These are phyloP conservation scores for Heterodera filipjevi DNA, from an alignment of 2,888 invertebrate genomes.

Conservation along the genomic window DNA sequence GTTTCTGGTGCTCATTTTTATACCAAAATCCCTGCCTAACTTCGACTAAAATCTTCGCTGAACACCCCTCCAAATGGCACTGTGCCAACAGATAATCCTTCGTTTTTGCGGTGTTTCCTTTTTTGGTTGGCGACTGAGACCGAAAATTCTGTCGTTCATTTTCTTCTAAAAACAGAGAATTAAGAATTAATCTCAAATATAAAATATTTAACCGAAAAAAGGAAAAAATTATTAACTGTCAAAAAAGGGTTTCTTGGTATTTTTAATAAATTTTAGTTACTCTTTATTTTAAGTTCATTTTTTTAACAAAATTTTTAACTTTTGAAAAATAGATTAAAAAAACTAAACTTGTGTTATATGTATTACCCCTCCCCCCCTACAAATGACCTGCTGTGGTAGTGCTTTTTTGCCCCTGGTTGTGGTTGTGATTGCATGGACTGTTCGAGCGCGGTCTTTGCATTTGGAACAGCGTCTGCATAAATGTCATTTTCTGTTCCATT, in stretches of 20 bases:
- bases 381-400: background rate
- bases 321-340: no score
- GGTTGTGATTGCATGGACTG: background rate
- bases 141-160: conserved; percentile 7
- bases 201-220: no score
- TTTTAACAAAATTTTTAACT: no score
- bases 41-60: conserved; percentile 59
- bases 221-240: no score
- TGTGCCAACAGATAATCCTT: conserved; percentile 61
- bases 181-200: no score
- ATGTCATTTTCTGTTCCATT: background rate
- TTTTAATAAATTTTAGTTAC: no score
- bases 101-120: conserved; percentile 43
- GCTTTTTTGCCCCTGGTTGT: background rate
- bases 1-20: background rate
- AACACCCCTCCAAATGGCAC: conserved; percentile 62
- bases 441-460: conserved; percentile 3
- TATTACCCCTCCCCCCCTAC: no score
- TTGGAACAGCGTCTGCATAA: background rate
- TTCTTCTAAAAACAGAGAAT: background rate
- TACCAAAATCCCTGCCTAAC: conserved; percentile 39
- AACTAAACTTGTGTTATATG: no score
- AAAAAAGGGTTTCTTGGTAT: no score
- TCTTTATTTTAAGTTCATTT: no score
- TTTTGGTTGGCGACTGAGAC: conserved; percentile 35